These are phyloP conservation scores for Henricia sp. DNA, from an alignment of 53 echinoderm and acorn worm species.

Conservation along the genomic window DNA sequence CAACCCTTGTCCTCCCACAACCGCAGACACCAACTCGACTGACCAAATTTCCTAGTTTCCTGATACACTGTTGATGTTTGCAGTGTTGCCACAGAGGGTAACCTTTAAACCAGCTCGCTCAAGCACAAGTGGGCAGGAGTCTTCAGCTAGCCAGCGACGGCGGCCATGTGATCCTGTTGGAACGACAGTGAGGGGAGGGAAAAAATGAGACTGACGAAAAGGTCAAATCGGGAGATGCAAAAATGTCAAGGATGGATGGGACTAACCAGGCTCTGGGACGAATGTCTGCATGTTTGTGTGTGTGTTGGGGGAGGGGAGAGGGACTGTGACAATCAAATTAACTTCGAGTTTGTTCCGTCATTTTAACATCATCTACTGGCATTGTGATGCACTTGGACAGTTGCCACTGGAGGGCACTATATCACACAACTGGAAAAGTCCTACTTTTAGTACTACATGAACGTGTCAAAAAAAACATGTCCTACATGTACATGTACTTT, in stretches of 20 bases:
- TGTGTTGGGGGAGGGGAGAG: background rate
- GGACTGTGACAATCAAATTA: background rate
- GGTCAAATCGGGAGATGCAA: conserved; percentile 55
- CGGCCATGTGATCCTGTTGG: conserved; percentile 16
- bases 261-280: background rate
- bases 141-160: conserved; percentile 22
- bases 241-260: conserved; percentile 45
- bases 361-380: background rate
- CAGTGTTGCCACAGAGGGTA: too few relatives aligned
- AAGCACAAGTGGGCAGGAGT: conserved; percentile 37
- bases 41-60: too few relatives aligned
- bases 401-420: conserved; percentile 38
- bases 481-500: background rate
- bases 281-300: too few relatives aligned
- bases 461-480: background rate
- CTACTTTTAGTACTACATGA: too few relatives aligned
- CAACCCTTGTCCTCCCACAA: too few relatives aligned
- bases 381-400: background rate
- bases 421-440: background rate
- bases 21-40: too few relatives aligned
- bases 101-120: conserved; percentile 40
- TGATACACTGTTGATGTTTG: too few relatives aligned
- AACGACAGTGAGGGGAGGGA: conserved; percentile 11
- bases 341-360: background rate
- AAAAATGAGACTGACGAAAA: conserved; percentile 35